Evolutionary conservation across 2,888 invertebrate genomes (phyloP).

Genomic region (Ceramica pisi): DNA sequence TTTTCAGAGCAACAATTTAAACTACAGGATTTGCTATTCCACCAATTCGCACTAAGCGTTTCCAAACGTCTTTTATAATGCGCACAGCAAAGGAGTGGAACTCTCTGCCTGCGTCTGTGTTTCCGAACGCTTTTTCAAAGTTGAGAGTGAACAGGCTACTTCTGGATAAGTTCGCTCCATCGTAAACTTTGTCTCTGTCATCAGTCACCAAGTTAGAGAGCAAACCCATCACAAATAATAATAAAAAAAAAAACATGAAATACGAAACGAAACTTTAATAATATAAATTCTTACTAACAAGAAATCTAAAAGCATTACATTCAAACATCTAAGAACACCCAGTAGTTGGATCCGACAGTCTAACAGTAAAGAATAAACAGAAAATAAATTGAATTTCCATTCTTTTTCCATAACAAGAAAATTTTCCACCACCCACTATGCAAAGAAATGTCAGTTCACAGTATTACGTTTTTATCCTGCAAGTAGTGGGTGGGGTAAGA

Average conservation of each 20-base stretch:
- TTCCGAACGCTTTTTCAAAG: too few species aligned
- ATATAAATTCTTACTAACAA: neutral
- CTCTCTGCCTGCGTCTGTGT: too few species aligned
- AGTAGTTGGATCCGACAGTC: neutral
- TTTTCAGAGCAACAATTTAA: neutral
- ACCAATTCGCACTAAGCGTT: too few species aligned
- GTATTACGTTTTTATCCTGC: neutral
- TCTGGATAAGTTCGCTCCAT: too few species aligned
- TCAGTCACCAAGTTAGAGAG: too few species aligned
- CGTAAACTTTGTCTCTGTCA: too few species aligned
- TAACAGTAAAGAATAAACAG: slow-evolving; percentile 1
- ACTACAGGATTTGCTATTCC: neutral
- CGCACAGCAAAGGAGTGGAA: too few species aligned
- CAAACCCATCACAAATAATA: too few species aligned
- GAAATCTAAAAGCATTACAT: neutral
- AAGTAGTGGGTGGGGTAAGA: slow-evolving; percentile 4
- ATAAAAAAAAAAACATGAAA: too few species aligned
- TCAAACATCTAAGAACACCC: neutral
- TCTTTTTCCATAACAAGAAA: neutral
- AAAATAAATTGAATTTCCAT: slow-evolving; percentile 11
- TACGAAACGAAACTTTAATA: too few species aligned
- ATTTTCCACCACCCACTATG: neutral
- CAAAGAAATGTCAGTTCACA: slow-evolving; percentile 7
- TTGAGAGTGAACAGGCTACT: too few species aligned
- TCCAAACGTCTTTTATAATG: too few species aligned